Base-by-base conservation (phyloP, 1,140 invertebrate species). In the Drosophila kurseongensis region DNA sequence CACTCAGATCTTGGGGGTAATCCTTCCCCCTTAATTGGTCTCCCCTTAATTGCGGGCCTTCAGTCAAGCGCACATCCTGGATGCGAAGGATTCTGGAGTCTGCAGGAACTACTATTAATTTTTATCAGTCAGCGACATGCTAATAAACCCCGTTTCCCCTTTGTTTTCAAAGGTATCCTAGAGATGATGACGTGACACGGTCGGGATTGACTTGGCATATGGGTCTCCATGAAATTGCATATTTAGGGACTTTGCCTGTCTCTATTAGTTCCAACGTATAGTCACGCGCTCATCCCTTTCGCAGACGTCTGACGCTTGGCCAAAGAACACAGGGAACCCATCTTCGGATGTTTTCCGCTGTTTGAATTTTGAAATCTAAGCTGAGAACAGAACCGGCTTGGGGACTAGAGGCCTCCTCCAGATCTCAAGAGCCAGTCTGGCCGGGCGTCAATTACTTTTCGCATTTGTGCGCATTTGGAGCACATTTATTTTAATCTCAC, bases 401-500 rank as follows among this genome's bases (percentile, higher is more conserved):
- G 41, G 29, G 56, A 68, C 48, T 60, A 42, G 13, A 36, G 29
- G 68, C 67, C 36, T n/a, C 38, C 65, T 66, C 38, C 16, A 42
- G 65, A 36, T 5, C 27, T 29, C 29, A 42, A 44, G 35, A 59
- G 27, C n/a, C 60, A 54, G 40, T 52, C 59, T 14, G 35, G 51
- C 23, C 29, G 61, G 23, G 82, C 83, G 83, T 88, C 83, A 88
- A 88, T 88, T 88, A 88, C 79, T 88, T 88, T 88, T 79, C 83
- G 83, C 83, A 83, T 83, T 75, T 88, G 85, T 88, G 83, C 76
- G 80, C 84, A 89, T 89, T 89, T 89, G 80, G 84, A 89, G 84
- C 84, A 89, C 84, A 89, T 89, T 89, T 84, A 84, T 89, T 89
- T 89, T 80, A 89, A 89, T 89, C 84, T 89, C 84, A 89, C 84